These are phyloP conservation scores for Masticophis lateralis DNA, from an alignment of 2,797 vertebrate genomes.

Conservation along the genomic window DNA sequence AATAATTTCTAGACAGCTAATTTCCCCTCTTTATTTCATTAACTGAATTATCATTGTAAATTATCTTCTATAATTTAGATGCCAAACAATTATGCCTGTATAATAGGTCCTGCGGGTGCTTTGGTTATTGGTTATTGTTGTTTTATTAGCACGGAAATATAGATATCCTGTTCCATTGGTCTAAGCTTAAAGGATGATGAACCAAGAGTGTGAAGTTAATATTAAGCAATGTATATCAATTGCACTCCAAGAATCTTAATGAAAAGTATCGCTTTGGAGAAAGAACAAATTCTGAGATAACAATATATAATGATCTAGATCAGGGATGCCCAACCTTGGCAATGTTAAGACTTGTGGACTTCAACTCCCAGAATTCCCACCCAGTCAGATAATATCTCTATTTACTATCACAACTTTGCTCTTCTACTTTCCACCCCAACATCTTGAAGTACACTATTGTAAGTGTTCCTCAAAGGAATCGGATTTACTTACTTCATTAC, in stretches of 20 bases:
- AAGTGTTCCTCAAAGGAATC: background rate
- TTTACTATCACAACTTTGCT: background rate
- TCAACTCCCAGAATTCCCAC: background rate
- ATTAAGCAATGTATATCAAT: conserved; percentile 48
- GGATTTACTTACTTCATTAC: background rate
- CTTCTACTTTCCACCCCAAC: background rate
- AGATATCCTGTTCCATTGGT: conserved; percentile 36
- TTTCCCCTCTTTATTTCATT: conserved; percentile 45
- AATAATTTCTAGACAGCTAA: conserved; percentile 45
- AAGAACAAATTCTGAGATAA: conserved; percentile 31
- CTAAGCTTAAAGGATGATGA: conserved; percentile 11
- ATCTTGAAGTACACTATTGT: background rate
- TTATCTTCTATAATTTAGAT: conserved; percentile 17
- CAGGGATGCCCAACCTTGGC: background rate
- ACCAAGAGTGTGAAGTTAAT: conserved; percentile 25
- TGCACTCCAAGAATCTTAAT: conserved; percentile 31
- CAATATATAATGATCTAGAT: conserved; percentile 5
- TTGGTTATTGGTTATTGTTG: conserved; percentile 38
- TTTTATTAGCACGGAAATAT: conserved; percentile 46
- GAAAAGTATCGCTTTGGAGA: conserved; percentile 35
- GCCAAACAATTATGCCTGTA: conserved; percentile 1
- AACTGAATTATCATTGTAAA: conserved; percentile 20
- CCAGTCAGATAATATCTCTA: background rate
- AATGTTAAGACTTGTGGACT: background rate
- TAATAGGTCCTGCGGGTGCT: conserved; percentile 19